Base-by-base conservation (phyloP, 2,113 vertebrate genomes). In the Trogon melanurus region DNA sequence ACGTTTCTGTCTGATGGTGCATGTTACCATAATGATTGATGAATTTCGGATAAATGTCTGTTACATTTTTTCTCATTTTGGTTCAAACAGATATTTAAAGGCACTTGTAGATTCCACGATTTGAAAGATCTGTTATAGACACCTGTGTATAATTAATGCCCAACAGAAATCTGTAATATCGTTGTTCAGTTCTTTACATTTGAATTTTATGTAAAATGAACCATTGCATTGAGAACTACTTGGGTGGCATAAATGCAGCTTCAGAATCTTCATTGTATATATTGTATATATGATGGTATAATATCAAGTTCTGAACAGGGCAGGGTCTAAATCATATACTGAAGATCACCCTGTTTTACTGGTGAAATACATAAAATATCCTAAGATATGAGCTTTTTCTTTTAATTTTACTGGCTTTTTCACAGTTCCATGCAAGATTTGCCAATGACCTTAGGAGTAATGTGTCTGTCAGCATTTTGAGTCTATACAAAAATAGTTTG, bases 181-280 rank as follows among this genome's bases (percentile, higher is more conserved):
- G 51, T 60, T 85, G 11, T 67, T 93, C 80, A 27, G 12, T 85
- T 93, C 41, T 61, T 88, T 91, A 47, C 38, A 44, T 56, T 61
- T 89, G 44, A 89, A 80, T 85, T 76, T 61, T 72, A 72, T 21
- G 17, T 79, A 85, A 88, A 82, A 95, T 30, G 50, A 94, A 72
- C 16, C 11, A 54, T 30, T 69, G 5, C 14, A 51, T 19, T 85
- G 6, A 12, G 60, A 85, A 86, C 13, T 93, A 65, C 44, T 85
- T 62, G 38, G 29, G 32, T 41, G n/a, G 58, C 44, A 69, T 60
- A 82, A 70, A 85, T 32, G 4, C 18, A 44, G 20, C 21, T 91
- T 73, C 66, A 89, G 36, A 70, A 85, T 79, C 8, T 78, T 26
- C 5, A 2, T 50, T 50, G 36, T 34, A 11, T 76, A 79, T n/a